Evolutionary conservation across 2,888 invertebrate genomes (phyloP).

Genomic region (Drosophila atroscutellata): DNA sequence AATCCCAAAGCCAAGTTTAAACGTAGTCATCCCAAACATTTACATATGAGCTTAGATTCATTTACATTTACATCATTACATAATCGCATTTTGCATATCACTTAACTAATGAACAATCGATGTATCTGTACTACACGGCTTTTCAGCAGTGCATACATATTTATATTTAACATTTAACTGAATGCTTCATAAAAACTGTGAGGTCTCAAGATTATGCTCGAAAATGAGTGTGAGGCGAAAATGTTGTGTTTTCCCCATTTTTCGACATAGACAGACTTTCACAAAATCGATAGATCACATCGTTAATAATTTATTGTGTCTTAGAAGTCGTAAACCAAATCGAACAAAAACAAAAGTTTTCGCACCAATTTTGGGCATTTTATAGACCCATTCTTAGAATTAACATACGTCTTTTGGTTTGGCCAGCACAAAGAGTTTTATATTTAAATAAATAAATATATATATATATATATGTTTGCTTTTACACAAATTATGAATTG

Average conservation of each 20-base stretch:
- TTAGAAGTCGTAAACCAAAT: neutral
- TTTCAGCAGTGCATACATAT: neutral
- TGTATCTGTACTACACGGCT: neutral
- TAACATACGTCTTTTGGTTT: neutral
- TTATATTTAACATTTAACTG: neutral
- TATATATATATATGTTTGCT: conserved; percentile 15
- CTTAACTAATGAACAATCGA: too few species aligned
- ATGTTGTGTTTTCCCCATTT: neutral
- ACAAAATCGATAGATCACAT: neutral
- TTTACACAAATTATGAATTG: conserved; percentile 22
- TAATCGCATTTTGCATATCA: conserved; percentile 8
- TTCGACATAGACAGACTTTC: neutral
- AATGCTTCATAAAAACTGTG: neutral
- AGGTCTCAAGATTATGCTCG: neutral
- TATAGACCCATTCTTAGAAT: neutral
- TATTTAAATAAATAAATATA: conserved; percentile 1
- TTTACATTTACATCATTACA: conserved; percentile 1
- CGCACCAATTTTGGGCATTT: neutral
- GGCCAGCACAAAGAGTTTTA: conserved; percentile 1
- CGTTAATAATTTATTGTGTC: neutral
- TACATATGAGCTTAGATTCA: neutral
- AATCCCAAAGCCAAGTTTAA: neutral
- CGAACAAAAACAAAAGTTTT: neutral
- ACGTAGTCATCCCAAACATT: neutral
- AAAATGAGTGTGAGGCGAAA: neutral